Evolutionary conservation across 2,888 invertebrate species (phyloP), one percentile per base, ranked within the genome.

Genomic region (Patella depressa): DNA sequence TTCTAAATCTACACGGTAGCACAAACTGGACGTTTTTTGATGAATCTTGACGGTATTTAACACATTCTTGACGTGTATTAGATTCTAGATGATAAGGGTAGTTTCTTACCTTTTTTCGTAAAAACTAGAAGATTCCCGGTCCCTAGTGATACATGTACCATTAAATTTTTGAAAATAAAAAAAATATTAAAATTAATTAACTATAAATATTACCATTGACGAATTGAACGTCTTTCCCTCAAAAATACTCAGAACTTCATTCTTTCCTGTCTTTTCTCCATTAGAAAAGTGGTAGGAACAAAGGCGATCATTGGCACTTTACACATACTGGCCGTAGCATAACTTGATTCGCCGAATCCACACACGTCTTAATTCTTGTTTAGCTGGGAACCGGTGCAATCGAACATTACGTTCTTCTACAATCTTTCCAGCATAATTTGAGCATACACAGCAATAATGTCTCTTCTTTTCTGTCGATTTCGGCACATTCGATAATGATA

Each of bases 181-280:
- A 24, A 24, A 24, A 1, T 24, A 24, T 24, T 24, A 24, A 24
- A 24, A 24, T 24, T 24, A 24, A 24, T 24, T 24, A 24, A 24
- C 24, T 24, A 24, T 24, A 24, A 24, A 24, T 24, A 24, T 57
- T 57, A 57, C 57, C 57, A 17, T 57, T 17, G 57, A 57, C n/a
- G n/a, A 57, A 17, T 57, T 57, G n/a, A 57, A 57, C n/a, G n/a
- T 57, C 57, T 57, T 57, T 57, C n/a, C 57, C 57, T 57, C n/a
- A 57, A 57, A 57, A 15, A 57, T n/a, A 57, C 57, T 17, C 4
- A 5, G 57, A 17, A 57, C 57, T 15, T 15, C 17, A n/a, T 57
- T 57, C n/a, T 57, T n/a, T 57, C n/a, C n/a, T 57, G 57, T 57
- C 15, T 57, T 17, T 57, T 57, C n/a, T 57, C 57, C 57, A n/a